Percentiles rank a stretch among this genome's conserved stretches.
phyloP scores from a whole-genome alignment of 2,797 vertebrate species.

The Sebastes miniatus region DNA sequence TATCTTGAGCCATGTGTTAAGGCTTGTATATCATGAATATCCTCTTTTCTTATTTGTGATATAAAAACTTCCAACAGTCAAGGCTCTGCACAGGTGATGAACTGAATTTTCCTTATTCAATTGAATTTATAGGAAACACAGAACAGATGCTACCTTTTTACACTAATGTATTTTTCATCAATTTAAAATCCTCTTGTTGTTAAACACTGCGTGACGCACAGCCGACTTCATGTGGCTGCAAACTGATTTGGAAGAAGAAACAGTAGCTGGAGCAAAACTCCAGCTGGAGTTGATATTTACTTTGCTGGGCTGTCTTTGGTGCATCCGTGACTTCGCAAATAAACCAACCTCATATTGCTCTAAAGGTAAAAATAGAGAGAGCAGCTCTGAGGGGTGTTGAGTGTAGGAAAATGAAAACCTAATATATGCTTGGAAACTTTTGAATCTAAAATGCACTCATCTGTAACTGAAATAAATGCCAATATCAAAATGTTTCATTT shows the following conservation, averaged over 20 bases:
- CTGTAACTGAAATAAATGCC: background rate
- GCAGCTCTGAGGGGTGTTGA: background rate
- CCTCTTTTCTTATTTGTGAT: background rate
- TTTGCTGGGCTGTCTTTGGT: background rate
- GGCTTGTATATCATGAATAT: background rate
- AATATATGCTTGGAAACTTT: background rate
- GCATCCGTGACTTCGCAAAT: constrained; percentile 19
- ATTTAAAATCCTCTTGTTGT: constrained; percentile 10
- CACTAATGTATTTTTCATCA: background rate
- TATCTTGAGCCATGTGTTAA: background rate
- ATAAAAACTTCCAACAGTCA: background rate
- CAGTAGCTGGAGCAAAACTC: background rate
- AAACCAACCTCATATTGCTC: background rate
- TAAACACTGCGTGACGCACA: constrained; percentile 2
- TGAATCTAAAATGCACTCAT: background rate
- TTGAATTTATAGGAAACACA: background rate
- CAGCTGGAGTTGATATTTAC: constrained; percentile 11
- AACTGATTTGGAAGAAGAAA: constrained; percentile 14
- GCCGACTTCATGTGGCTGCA: constrained; percentile 8
- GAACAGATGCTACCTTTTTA: constrained; percentile 6
- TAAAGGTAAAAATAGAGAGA: background rate
- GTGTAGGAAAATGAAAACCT: background rate
- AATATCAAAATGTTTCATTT: background rate
- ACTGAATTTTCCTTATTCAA: background rate
- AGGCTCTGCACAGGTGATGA: background rate